Conservation (phyloP, 2,797 vertebrate species). For the Channallabes apus region DNA sequence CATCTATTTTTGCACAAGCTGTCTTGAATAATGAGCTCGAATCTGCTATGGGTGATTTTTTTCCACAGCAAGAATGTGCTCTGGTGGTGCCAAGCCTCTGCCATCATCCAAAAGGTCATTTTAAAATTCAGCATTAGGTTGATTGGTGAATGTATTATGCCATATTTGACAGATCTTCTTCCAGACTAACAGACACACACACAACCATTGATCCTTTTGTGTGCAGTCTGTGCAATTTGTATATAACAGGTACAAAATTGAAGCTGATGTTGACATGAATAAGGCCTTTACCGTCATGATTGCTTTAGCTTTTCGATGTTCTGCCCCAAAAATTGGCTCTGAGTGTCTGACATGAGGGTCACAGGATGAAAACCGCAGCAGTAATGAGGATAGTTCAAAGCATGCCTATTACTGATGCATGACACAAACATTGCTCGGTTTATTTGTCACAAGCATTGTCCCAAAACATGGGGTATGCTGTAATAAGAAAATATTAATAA, state of each 20-base stretch:
- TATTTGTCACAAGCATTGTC: neutral
- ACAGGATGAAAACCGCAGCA: slow-evolving; percentile 7
- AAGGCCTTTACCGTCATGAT: neutral
- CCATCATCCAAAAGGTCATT: neutral
- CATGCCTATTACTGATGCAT: neutral
- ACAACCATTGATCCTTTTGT: neutral
- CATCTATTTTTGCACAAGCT: neutral
- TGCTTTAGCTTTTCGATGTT: neutral
- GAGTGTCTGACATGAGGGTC: neutral
- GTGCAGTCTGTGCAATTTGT: neutral
- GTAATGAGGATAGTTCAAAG: neutral
- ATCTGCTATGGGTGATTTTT: neutral
- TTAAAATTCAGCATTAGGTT: neutral
- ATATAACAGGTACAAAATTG: neutral
- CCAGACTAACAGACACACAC: neutral
- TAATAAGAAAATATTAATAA: neutral
- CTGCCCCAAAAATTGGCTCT: neutral
- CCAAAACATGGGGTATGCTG: neutral
- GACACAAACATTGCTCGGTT: neutral
- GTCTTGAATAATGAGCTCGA: neutral
- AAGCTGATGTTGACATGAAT: neutral
- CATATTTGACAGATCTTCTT: neutral
- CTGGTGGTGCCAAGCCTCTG: neutral
- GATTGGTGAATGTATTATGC: neutral
- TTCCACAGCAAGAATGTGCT: neutral